These are phyloP conservation scores for Nibea coibor DNA, from an alignment of 2,113 vertebrate species.

Conservation along the genomic window DNA sequence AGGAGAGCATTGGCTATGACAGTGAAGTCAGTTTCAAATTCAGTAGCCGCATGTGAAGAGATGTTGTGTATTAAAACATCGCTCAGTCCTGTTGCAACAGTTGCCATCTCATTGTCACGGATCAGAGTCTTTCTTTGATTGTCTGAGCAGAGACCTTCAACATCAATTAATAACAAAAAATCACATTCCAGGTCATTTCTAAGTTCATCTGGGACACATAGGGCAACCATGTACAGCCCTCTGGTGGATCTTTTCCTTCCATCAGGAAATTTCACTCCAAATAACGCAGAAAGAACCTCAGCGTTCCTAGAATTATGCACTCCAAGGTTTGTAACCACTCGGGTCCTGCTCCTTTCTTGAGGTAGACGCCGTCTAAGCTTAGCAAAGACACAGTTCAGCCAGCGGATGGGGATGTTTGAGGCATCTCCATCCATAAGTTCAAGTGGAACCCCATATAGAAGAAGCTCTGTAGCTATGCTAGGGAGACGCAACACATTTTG, in stretches of 20 bases:
- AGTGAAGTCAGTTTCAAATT: constrained; percentile 79
- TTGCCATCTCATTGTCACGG: constrained; percentile 78
- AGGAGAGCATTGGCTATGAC: constrained; percentile 85
- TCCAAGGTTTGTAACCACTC: constrained; percentile 75
- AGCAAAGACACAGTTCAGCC: constrained; percentile 75
- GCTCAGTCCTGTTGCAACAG: constrained; percentile 75
- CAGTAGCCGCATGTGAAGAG: constrained; percentile 56
- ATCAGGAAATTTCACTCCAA: constrained; percentile 84
- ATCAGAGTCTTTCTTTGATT: constrained; percentile 31
- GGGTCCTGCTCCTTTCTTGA: constrained; percentile 49
- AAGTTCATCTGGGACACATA: constrained; percentile 78
- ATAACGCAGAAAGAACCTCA: constrained; percentile 87
- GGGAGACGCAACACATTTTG: constrained; percentile 74
- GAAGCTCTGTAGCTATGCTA: constrained; percentile 74
- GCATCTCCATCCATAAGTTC: constrained; percentile 83
- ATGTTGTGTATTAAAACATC: constrained; percentile 82
- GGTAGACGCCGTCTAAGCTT: constrained; percentile 72
- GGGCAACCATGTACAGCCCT: constrained; percentile 79
- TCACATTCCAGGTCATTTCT: constrained; percentile 83
- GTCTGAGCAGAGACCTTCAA: constrained; percentile 76
- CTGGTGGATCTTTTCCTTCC: constrained; percentile 72
- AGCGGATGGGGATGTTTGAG: constrained; percentile 73
- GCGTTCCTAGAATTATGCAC: constrained; percentile 74
- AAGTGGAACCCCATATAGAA: constrained; percentile 79
- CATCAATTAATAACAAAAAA: constrained; percentile 86